A percentile compares a stretch with the other conserved stretches of the same genome.
These are phyloP conservation scores for Wasmannia auropunctata DNA, from an alignment of 1,140 invertebrate species.

Conservation along the genomic window DNA sequence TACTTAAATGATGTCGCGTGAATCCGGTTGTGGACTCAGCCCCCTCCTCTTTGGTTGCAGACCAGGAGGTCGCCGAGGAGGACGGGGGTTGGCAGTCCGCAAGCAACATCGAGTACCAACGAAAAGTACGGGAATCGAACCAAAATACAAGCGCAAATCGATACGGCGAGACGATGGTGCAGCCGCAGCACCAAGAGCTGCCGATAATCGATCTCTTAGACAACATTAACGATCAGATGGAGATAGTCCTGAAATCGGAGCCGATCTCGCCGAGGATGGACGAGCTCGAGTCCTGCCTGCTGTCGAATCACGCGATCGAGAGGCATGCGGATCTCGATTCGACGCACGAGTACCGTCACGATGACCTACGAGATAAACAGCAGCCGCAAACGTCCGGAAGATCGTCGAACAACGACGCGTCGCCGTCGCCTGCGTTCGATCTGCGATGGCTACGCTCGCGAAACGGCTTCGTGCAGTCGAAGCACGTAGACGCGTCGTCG, in stretches of 20 bases:
- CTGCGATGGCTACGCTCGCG: conserved; percentile 57
- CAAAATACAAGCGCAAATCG: conserved; percentile 76
- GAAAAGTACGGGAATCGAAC: conserved; percentile 71
- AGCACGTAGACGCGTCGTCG: conserved; percentile 12
- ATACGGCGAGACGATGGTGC: conserved; percentile 55
- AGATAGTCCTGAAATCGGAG: conserved; percentile 81
- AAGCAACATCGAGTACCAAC: conserved; percentile 73
- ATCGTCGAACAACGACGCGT: conserved; percentile 30
- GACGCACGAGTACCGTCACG: background rate
- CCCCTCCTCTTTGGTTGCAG: conserved; percentile 86
- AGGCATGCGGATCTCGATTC: conserved; percentile 45
- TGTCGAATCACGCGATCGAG: conserved; percentile 63
- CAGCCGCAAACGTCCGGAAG: conserved; percentile 36
- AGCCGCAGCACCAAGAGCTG: conserved; percentile 73
- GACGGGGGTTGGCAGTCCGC: conserved; percentile 84
- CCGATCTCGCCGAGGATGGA: conserved; percentile 80
- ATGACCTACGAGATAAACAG: conserved; percentile 7
- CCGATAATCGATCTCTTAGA: conserved; percentile 83
- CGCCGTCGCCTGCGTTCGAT: conserved; percentile 39
- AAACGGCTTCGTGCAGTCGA: conserved; percentile 45
- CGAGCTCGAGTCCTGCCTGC: conserved; percentile 76
- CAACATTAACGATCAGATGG: conserved; percentile 81
- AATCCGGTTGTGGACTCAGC: conserved; percentile 83
- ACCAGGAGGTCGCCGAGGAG: conserved; percentile 85
- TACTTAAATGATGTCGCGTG: conserved; percentile 64